phyloP scores from a whole-genome alignment of 2,113 vertebrate species.

The Aphyosemion australe region DNA sequence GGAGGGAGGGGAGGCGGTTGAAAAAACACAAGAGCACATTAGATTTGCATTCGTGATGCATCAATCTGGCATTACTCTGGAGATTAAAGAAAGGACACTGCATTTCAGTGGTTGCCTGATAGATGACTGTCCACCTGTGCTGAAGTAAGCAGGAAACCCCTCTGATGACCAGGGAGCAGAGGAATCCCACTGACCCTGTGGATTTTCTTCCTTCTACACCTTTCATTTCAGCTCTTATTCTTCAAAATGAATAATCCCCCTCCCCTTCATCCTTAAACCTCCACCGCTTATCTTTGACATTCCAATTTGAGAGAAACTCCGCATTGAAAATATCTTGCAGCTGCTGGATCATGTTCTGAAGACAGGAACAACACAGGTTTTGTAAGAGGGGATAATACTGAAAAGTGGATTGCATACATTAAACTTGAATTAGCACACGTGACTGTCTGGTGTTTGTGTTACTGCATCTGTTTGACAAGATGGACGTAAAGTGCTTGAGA shows the following conservation, averaged over 20 bases:
- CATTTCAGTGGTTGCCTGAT: conserved; percentile 75
- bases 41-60: conserved; percentile 81
- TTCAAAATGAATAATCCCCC: background rate
- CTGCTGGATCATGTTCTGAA: conserved; percentile 70
- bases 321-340: conserved; percentile 61
- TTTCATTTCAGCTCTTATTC: background rate
- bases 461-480: conserved; percentile 70
- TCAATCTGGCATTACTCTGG: conserved; percentile 79
- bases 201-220: conserved; percentile 5
- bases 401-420: conserved; percentile 80
- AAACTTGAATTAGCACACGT: conserved; percentile 73
- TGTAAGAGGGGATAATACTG: conserved; percentile 67
- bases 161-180: conserved; percentile 34
- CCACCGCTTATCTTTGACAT: conserved; percentile 47
- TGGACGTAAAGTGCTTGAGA: conserved; percentile 82
- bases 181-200: conserved; percentile 38
- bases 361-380: conserved; percentile 64
- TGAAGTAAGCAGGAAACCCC: conserved; percentile 41
- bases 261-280: conserved; percentile 34
- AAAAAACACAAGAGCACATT: conserved; percentile 73
- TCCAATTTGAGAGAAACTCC: conserved; percentile 54
- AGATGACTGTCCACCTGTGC: conserved; percentile 70
- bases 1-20: conserved; percentile 35
- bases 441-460: conserved; percentile 69
- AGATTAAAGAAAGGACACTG: conserved; percentile 79